phyloP scores from a whole-genome alignment of 2,113 vertebrate genomes.

The Pseudonaja textilis region DNA sequence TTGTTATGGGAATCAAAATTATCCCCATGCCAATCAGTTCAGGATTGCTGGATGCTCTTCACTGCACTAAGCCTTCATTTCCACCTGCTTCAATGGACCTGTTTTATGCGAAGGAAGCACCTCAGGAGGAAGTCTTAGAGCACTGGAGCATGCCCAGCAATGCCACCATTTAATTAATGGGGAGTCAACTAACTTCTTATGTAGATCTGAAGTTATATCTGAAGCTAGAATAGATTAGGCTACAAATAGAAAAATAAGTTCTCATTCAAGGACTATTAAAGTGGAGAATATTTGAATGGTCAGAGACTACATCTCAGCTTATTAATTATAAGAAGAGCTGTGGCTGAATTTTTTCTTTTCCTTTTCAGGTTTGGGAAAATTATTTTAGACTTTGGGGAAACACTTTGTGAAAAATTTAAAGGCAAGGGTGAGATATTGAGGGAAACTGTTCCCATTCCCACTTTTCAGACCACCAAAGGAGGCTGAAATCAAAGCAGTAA shows the following conservation, averaged over 20 bases:
- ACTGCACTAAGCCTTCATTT: not conserved
- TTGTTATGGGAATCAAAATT: not conserved
- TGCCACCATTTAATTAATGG: not conserved
- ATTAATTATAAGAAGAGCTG: not conserved
- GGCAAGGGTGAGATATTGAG: not conserved
- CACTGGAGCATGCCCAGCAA: not conserved
- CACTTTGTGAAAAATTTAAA: not conserved
- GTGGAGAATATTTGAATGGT: not conserved
- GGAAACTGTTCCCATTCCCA: not conserved
- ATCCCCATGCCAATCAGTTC: not conserved
- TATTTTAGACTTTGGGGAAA: not conserved
- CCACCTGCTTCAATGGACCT: not conserved
- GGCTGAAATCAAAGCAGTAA: not conserved
- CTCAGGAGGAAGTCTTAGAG: not conserved
- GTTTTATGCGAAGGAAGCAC: not conserved
- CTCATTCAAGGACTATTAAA: conserved; percentile 18
- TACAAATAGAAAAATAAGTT: conserved; percentile 16
- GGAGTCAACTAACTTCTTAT: not conserved
- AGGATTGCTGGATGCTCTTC: not conserved
- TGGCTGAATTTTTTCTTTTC: not conserved
- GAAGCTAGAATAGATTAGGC: not conserved
- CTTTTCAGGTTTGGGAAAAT: not conserved
- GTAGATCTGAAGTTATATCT: not conserved
- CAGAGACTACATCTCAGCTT: not conserved
- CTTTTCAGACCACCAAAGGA: not conserved